Conservation (phyloP, 1,140 invertebrate species). For the Bicyclus anynana region DNA sequence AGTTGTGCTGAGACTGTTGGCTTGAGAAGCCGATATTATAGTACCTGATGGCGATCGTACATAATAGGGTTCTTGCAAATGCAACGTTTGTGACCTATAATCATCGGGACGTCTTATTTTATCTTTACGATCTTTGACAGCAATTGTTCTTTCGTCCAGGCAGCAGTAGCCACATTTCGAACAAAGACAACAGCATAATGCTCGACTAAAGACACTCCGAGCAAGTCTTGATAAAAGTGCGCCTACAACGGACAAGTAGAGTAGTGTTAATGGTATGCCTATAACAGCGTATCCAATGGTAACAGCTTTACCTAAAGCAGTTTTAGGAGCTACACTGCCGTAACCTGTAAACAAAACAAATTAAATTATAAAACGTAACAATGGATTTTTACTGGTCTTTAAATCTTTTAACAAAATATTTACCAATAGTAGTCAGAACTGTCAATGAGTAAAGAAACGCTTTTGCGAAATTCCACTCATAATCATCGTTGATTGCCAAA, state of each 20-base stretch:
- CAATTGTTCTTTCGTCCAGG: conserved; percentile 88
- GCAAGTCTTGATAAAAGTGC: conserved; percentile 90
- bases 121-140: conserved; percentile 87
- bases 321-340: conserved; percentile 90
- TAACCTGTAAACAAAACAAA: conserved; percentile 82
- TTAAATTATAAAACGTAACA: not conserved
- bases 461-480: conserved; percentile 95
- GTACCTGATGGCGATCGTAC: conserved; percentile 83
- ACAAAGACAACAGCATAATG: conserved; percentile 89
- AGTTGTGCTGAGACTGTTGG: conserved; percentile 76
- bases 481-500: conserved; percentile 76
- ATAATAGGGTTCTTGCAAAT: conserved; percentile 88
- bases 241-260: conserved; percentile 91
- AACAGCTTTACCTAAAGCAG: conserved; percentile 88
- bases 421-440: conserved; percentile 97
- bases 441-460: conserved; percentile 97
- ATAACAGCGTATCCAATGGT: conserved; percentile 93
- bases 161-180: conserved; percentile 91
- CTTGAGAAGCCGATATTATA: conserved; percentile 74
- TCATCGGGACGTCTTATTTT: conserved; percentile 87
- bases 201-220: conserved; percentile 90
- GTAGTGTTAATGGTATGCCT: conserved; percentile 93
- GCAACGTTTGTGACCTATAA: conserved; percentile 82
- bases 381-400: not conserved
- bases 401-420: conserved; percentile 31